These are phyloP conservation scores for Pampusana beccarii DNA, from an alignment of 2,113 vertebrate species.

Conservation along the genomic window DNA sequence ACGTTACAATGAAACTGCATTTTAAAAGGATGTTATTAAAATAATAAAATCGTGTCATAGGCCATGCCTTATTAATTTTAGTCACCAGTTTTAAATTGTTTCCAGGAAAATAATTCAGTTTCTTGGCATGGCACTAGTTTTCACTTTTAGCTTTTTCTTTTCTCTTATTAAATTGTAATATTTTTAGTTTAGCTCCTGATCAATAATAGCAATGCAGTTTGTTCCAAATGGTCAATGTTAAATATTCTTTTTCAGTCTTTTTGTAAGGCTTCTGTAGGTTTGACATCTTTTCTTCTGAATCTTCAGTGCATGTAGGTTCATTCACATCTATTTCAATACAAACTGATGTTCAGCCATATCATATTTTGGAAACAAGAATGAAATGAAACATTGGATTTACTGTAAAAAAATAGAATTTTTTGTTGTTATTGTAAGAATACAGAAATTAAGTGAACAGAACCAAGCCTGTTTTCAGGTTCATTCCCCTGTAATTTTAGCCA, in stretches of 20 bases:
- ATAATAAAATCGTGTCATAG: background rate
- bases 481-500: background rate
- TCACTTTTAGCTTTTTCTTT: background rate
- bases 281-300: background rate
- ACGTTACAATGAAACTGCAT: background rate
- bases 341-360: background rate
- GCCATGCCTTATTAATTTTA: background rate
- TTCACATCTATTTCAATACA: background rate
- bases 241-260: background rate
- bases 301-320: background rate
- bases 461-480: background rate
- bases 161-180: background rate
- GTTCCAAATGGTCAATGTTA: background rate
- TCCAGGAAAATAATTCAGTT: background rate
- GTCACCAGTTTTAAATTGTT: background rate
- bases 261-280: background rate
- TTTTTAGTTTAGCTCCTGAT: background rate
- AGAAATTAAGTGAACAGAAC: background rate
- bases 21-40: background rate
- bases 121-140: background rate
- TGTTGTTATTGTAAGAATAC: background rate
- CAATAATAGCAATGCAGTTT: background rate
- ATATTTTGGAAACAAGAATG: background rate
- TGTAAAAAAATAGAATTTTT: background rate
- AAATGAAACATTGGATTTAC: background rate